Evolutionary conservation across 2,113 vertebrate genomes (phyloP).

Genomic region (Salvator merianae): DNA sequence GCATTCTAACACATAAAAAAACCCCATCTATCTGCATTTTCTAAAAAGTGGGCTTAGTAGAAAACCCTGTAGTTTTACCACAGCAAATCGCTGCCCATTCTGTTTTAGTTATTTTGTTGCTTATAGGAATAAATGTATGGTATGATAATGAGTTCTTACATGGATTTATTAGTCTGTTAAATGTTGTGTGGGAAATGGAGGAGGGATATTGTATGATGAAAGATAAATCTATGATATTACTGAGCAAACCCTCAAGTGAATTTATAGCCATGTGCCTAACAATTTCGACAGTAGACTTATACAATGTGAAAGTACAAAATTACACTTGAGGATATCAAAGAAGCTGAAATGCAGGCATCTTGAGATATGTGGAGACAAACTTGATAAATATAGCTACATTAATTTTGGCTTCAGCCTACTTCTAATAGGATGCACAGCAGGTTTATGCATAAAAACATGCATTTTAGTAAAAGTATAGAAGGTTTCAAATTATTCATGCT

Average conservation of each 20-base stretch:
- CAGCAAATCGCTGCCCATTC: neutral
- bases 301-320: neutral
- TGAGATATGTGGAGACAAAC: neutral
- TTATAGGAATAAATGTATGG: neutral
- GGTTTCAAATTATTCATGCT: neutral
- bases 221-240: neutral
- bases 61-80: neutral
- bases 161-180: neutral
- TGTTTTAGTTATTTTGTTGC: neutral
- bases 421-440: neutral
- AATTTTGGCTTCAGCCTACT: neutral
- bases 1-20: neutral
- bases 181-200: neutral
- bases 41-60: neutral
- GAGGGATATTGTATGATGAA: neutral
- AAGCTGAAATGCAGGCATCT: neutral
- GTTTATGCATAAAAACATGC: neutral
- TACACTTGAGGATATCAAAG: neutral
- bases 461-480: neutral
- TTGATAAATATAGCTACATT: neutral
- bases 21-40: neutral
- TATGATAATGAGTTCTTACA: neutral
- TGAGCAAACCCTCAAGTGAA: neutral
- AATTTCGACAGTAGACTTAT: neutral
- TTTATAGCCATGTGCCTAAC: neutral